Conservation (phyloP, 2,888 invertebrate genomes). For the Tetramorium bicarinatum region DNA sequence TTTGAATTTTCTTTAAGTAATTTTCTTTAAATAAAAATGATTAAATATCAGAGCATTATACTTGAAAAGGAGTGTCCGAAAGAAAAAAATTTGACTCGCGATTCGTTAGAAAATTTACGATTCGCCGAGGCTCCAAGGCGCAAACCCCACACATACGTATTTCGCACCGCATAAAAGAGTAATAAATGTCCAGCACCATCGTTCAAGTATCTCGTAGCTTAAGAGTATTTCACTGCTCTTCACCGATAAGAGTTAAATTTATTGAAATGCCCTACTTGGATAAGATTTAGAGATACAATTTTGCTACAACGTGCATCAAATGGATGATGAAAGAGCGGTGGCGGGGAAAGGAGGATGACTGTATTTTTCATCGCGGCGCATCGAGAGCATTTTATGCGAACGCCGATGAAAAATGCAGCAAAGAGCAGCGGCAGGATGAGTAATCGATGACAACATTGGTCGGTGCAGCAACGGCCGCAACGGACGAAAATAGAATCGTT, state of each 20-base stretch:
- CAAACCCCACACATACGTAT: not conserved
- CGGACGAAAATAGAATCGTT: constrained; percentile 72
- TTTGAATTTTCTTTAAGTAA: not conserved
- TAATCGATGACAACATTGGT: constrained; percentile 64
- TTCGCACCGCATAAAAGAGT: constrained; percentile 10
- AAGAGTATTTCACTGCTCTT: constrained; percentile 17
- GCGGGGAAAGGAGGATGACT: not conserved
- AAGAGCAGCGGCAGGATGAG: constrained; percentile 48
- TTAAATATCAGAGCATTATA: not conserved
- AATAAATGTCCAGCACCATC: constrained; percentile 20
- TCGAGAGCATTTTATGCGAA: constrained; percentile 39
- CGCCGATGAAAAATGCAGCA: constrained; percentile 47
- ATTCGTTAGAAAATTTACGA: not conserved
- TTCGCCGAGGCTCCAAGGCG: not conserved
- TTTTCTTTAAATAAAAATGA: not conserved
- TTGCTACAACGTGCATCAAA: constrained; percentile 5
- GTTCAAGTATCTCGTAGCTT: constrained; percentile 8
- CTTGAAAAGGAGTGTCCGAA: not conserved
- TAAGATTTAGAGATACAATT: constrained; percentile 25
- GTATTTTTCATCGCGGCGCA: constrained; percentile 23
- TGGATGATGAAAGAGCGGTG: not conserved
- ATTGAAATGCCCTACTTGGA: constrained; percentile 10
- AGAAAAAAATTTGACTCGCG: not conserved
- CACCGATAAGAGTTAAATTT: constrained; percentile 42
- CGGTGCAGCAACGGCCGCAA: constrained; percentile 69